A percentile compares a stretch with the other conserved stretches of the same genome.
These are phyloP conservation scores for Formica selysi DNA, from an alignment of 1,140 invertebrate species.

Conservation along the genomic window DNA sequence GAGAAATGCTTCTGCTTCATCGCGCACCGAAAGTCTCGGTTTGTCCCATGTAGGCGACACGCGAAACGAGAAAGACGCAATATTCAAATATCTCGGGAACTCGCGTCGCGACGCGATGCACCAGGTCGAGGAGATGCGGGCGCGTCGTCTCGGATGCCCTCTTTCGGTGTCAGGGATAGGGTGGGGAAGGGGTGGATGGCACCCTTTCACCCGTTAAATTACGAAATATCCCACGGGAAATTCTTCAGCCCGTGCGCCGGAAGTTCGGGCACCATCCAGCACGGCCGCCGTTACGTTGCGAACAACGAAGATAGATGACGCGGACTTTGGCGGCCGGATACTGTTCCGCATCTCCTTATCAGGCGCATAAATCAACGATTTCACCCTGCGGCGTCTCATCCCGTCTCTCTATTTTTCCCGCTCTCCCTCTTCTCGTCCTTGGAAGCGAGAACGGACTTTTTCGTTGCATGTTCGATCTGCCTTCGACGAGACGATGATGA, in stretches of 20 bases:
- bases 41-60: background rate
- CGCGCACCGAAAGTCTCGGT: slow-evolving; percentile 13
- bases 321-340: slow-evolving; percentile 51
- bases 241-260: slow-evolving; percentile 68
- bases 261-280: slow-evolving; percentile 57
- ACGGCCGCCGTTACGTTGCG: slow-evolving; percentile 53
- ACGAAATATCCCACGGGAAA: slow-evolving; percentile 80
- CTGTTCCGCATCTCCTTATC: slow-evolving; percentile 73
- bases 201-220: slow-evolving; percentile 77
- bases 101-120: slow-evolving; percentile 24
- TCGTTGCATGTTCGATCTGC: background rate
- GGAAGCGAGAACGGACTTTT: background rate
- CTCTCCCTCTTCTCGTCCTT: background rate
- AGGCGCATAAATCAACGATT: slow-evolving; percentile 72
- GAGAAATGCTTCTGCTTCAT: background rate
- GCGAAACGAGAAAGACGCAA: background rate
- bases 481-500: slow-evolving; percentile 28
- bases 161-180: background rate
- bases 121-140: slow-evolving; percentile 25
- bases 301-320: slow-evolving; percentile 78
- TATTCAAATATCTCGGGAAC: slow-evolving; percentile 35
- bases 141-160: slow-evolving; percentile 20
- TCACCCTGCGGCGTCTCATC: slow-evolving; percentile 28
- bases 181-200: background rate
- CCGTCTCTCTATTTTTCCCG: background rate